These are phyloP conservation scores for Lottia gigantea DNA, from an alignment of 2,888 invertebrate genomes.

Conservation along the genomic window DNA sequence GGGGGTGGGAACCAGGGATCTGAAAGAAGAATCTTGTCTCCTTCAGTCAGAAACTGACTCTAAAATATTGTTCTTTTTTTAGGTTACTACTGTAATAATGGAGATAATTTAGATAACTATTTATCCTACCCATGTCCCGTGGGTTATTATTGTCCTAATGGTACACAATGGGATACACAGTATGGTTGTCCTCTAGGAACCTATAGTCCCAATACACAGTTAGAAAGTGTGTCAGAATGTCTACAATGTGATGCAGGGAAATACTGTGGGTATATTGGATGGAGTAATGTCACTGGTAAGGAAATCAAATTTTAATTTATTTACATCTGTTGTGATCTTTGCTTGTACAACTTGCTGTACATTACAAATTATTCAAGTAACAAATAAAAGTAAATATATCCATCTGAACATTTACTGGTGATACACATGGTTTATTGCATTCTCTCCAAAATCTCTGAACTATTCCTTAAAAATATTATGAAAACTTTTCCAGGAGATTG, in stretches of 20 bases:
- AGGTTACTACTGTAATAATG: slow-evolving; percentile 61
- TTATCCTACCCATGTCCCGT: slow-evolving; percentile 56
- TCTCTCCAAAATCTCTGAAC: too few relatives aligned
- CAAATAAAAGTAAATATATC: too few relatives aligned
- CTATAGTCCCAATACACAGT: slow-evolving; percentile 52
- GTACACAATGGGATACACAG: slow-evolving; percentile 51
- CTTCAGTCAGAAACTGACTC: too few relatives aligned
- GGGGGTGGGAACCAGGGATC: too few relatives aligned
- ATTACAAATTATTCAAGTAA: background rate
- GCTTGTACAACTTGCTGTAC: background rate
- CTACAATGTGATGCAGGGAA: slow-evolving; percentile 59
- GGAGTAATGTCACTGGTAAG: slow-evolving; percentile 45
- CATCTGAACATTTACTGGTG: too few relatives aligned
- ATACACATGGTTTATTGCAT: too few relatives aligned
- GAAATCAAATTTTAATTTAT: background rate
- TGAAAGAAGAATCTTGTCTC: too few relatives aligned
- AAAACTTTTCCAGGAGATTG: slow-evolving; percentile 43
- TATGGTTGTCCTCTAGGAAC: slow-evolving; percentile 62
- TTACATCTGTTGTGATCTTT: background rate
- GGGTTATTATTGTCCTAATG: slow-evolving; percentile 65
- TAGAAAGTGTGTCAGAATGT: slow-evolving; percentile 49
- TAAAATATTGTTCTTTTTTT: slow-evolving; percentile 16
- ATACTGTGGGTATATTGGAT: slow-evolving; percentile 53
- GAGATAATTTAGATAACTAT: slow-evolving; percentile 52
- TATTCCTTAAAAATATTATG: too few relatives aligned